Evolutionary conservation across 2,797 vertebrate genomes (phyloP).

Genomic region (Clamator glandarius): DNA sequence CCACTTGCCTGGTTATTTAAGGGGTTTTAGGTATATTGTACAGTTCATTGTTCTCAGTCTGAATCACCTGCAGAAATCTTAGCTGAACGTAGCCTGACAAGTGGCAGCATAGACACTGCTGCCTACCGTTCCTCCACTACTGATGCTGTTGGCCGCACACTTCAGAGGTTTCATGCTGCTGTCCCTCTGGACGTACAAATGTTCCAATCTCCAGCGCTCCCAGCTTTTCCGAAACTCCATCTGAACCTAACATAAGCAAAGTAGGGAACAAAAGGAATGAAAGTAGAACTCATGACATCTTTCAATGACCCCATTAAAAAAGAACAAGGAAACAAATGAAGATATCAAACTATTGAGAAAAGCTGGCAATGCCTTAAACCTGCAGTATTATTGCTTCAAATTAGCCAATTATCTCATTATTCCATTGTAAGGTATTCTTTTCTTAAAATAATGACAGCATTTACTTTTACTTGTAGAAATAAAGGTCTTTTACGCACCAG

Average conservation of each 20-base stretch:
- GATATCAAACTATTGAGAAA: neutral
- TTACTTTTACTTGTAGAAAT: slow-evolving; percentile 10
- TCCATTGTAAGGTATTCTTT: neutral
- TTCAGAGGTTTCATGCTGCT: slow-evolving; percentile 82
- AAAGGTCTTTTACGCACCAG: neutral
- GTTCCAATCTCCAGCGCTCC: slow-evolving; percentile 81
- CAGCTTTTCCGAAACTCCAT: slow-evolving; percentile 83
- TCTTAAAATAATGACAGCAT: slow-evolving; percentile 22
- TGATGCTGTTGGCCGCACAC: slow-evolving; percentile 80
- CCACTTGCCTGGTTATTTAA: slow-evolving; percentile 55
- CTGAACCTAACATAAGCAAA: slow-evolving; percentile 76
- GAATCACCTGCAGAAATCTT: slow-evolving; percentile 30
- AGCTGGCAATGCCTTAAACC: slow-evolving; percentile 2
- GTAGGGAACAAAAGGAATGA: slow-evolving; percentile 22
- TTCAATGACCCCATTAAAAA: neutral
- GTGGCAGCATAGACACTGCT: slow-evolving; percentile 76
- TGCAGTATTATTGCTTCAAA: slow-evolving; percentile 3
- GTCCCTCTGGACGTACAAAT: slow-evolving; percentile 76
- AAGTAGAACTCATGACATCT: neutral
- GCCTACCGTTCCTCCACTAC: slow-evolving; percentile 74
- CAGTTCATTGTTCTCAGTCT: slow-evolving; percentile 16
- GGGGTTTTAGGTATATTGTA: slow-evolving; percentile 12
- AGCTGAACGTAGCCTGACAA: slow-evolving; percentile 76
- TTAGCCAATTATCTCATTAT: slow-evolving; percentile 41
- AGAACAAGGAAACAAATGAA: neutral